A percentile compares a stretch with the other conserved stretches of the same genome.
Evolutionary conservation across 2,113 vertebrate species (phyloP).

Genomic region (Colaptes auratus): DNA sequence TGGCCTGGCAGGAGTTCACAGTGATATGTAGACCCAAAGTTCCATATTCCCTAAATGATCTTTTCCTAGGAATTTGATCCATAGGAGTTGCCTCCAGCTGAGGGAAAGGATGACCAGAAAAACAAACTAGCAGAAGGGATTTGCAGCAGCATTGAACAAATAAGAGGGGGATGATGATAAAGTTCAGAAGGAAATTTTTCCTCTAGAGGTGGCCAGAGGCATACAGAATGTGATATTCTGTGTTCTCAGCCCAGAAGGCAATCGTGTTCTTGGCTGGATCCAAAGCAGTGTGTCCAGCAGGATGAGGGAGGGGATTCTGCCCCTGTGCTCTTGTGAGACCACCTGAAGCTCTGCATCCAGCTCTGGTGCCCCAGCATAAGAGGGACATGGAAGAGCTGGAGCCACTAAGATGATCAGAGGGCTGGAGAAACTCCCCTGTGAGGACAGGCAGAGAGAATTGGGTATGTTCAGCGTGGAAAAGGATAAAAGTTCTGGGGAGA

Average conservation of each 20-base stretch:
- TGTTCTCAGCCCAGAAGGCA: not conserved
- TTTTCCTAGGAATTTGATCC: not conserved
- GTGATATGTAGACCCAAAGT: not conserved
- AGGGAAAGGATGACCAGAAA: not conserved
- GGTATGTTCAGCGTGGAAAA: too few relatives aligned
- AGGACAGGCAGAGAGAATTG: too few relatives aligned
- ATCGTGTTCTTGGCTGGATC: too few relatives aligned
- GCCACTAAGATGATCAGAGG: too few relatives aligned
- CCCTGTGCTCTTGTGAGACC: too few relatives aligned
- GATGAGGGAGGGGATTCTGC: too few relatives aligned
- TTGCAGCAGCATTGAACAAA: not conserved
- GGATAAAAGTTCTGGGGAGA: too few relatives aligned
- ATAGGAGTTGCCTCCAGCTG: not conserved
- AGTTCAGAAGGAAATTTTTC: not conserved
- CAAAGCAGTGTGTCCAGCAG: too few relatives aligned
- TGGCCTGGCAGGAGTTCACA: not conserved
- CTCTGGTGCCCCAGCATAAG: too few relatives aligned
- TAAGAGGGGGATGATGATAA: not conserved
- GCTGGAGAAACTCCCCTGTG: too few relatives aligned
- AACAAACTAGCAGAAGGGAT: not conserved
- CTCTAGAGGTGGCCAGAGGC: not conserved
- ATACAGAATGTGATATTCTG: not conserved
- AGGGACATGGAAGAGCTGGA: too few relatives aligned
- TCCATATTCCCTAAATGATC: not conserved
- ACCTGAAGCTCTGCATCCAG: too few relatives aligned